phyloP scores from a whole-genome alignment of 2,113 vertebrate genomes.

The Campylomormyrus numenius region DNA sequence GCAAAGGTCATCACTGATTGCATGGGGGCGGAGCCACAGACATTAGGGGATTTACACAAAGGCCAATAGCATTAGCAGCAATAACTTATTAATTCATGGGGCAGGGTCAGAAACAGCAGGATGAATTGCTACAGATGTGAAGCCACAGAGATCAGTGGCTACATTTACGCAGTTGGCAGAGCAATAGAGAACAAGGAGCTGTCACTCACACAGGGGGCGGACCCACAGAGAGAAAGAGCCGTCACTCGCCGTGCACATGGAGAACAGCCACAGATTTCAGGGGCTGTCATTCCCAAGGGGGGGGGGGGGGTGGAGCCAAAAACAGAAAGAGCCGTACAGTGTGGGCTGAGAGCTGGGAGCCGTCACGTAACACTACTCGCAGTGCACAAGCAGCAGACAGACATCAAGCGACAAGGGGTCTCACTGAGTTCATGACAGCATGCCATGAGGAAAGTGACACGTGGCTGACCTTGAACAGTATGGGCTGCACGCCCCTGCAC shows the following conservation, averaged over 20 bases:
- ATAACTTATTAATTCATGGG: not conserved
- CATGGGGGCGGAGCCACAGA: not conserved
- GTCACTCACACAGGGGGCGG: slow-evolving; percentile 3
- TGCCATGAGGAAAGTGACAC: not conserved
- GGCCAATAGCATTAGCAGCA: not conserved
- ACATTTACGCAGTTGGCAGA: not conserved
- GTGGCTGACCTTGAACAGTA: slow-evolving; percentile 56
- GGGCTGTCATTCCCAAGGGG: not conserved
- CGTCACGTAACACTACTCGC: not conserved
- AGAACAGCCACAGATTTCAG: not conserved
- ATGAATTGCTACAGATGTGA: not conserved
- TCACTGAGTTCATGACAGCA: not conserved
- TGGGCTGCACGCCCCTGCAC: slow-evolving; percentile 50
- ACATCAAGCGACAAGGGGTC: not conserved
- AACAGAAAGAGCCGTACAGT: not conserved
- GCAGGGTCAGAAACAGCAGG: not conserved
- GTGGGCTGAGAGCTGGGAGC: not conserved
- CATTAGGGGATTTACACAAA: not conserved
- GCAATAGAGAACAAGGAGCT: not conserved
- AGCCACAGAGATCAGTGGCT: not conserved
- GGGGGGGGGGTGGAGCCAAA: not conserved
- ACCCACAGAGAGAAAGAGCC: not conserved
- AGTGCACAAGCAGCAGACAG: not conserved
- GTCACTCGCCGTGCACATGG: not conserved
- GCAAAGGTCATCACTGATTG: not conserved